Percentiles rank a stretch among this genome's conserved stretches.
Evolutionary conservation across 1,140 invertebrate species (phyloP).

Genomic region (Orius insidiosus): DNA sequence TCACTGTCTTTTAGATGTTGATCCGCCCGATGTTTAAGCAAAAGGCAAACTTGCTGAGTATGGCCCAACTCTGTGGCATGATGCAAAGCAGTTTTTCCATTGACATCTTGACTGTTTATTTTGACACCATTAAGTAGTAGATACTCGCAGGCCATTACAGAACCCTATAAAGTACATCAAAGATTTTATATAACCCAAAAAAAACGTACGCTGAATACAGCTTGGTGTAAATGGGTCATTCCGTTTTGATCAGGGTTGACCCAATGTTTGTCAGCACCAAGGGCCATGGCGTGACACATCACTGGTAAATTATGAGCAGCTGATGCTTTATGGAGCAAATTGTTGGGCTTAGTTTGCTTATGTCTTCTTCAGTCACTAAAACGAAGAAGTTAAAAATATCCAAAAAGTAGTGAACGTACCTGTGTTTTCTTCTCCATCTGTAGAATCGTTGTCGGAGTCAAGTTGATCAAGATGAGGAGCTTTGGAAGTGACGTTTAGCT

Average conservation of each 20-base stretch:
- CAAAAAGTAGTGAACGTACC: too few species aligned
- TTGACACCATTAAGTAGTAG: constrained; percentile 82
- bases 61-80: constrained; percentile 74
- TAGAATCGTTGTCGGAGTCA: constrained; percentile 60
- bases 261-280: constrained; percentile 65
- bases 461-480: constrained; percentile 21
- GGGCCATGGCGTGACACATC: constrained; percentile 73
- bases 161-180: constrained; percentile 43
- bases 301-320: constrained; percentile 70
- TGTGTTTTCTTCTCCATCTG: constrained; percentile 49
- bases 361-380: constrained; percentile 42
- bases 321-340: constrained; percentile 64
- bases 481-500: constrained; percentile 3
- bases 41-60: constrained; percentile 78
- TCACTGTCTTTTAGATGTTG: constrained; percentile 59
- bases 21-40: constrained; percentile 80
- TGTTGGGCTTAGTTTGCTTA: constrained; percentile 57
- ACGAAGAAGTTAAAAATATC: constrained; percentile 12
- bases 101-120: constrained; percentile 64
- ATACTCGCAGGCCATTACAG: constrained; percentile 85
- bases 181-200: not conserved
- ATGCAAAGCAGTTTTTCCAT: constrained; percentile 74
- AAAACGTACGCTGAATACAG: constrained; percentile 44
- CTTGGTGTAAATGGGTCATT: constrained; percentile 59
- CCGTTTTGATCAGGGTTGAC: constrained; percentile 43